Percentiles rank a stretch among this genome's conserved stretches.
phyloP scores from a whole-genome alignment of 1,140 invertebrate species.

The Archegozetes longisetosus region DNA sequence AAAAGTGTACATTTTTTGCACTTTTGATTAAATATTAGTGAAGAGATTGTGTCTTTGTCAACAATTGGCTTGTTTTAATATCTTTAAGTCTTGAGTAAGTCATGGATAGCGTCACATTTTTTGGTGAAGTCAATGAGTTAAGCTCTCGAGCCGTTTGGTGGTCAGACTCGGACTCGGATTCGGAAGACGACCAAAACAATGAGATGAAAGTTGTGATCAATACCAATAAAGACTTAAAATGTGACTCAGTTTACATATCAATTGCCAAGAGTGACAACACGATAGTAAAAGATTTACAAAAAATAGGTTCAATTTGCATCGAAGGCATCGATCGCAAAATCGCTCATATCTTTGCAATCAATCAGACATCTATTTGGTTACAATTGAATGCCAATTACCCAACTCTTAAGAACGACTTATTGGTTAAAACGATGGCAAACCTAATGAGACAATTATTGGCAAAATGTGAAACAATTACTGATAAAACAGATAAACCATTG shows the following conservation, averaged over 20 bases:
- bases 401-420: background rate
- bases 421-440: background rate
- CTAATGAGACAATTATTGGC: background rate
- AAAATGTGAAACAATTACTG: background rate
- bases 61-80: no score
- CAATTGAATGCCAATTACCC: background rate
- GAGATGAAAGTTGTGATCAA: background rate
- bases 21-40: no score
- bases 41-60: no score
- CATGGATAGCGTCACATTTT: constrained; percentile 12
- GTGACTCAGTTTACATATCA: background rate
- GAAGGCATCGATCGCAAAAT: background rate
- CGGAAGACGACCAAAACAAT: constrained; percentile 5
- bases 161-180: constrained; percentile 6
- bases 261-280: background rate
- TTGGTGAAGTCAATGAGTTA: constrained; percentile 16
- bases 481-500: no score
- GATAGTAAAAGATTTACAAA: background rate
- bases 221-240: background rate
- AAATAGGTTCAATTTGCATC: background rate
- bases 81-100: no score
- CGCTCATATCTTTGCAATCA: background rate
- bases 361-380: background rate
- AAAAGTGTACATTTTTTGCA: no score
- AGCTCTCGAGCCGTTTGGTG: constrained; percentile 14